Conservation (phyloP, 2,888 invertebrate genomes). For the Athrips mouffetella region DNA sequence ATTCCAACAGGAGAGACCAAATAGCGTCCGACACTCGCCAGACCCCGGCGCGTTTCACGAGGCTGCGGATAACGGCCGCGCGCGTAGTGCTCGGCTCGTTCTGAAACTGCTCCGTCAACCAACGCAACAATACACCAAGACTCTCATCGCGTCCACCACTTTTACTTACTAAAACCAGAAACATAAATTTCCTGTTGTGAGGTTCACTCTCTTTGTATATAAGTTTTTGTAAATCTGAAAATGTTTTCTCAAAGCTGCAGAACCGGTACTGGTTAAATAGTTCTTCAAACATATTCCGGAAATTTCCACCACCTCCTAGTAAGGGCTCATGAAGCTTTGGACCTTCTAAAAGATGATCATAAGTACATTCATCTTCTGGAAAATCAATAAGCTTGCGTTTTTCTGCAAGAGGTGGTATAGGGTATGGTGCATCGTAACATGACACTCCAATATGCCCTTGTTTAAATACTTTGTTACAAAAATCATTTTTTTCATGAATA, state of each 20-base stretch:
- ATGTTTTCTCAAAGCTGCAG: constrained; percentile 41
- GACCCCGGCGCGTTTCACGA: constrained; percentile 47
- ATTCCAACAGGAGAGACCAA: constrained; percentile 46
- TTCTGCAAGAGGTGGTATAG: constrained; percentile 22
- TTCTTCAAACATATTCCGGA: constrained; percentile 34
- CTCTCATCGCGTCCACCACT: constrained; percentile 44
- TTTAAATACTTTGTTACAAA: constrained; percentile 37
- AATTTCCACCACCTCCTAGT: not conserved
- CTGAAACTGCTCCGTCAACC: constrained; percentile 36
- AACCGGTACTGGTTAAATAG: constrained; percentile 54
- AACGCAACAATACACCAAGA: constrained; percentile 39
- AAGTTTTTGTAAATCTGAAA: constrained; percentile 44
- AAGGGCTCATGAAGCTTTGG: constrained; percentile 14
- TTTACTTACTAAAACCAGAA: constrained; percentile 59
- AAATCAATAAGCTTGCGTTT: not conserved
- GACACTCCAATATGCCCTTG: constrained; percentile 28
- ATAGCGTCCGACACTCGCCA: constrained; percentile 46
- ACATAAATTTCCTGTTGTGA: constrained; percentile 49
- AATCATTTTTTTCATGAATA: constrained; percentile 26
- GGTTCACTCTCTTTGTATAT: constrained; percentile 38
- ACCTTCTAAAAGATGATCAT: constrained; percentile 30
- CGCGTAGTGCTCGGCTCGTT: constrained; percentile 53
- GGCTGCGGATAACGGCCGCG: constrained; percentile 52
- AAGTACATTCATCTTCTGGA: constrained; percentile 5
- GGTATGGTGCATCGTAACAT: constrained; percentile 35